Percentiles rank a stretch among this genome's conserved stretches.
These are phyloP conservation scores for Microchirus variegatus DNA, from an alignment of 2,797 vertebrate species.

Conservation along the genomic window DNA sequence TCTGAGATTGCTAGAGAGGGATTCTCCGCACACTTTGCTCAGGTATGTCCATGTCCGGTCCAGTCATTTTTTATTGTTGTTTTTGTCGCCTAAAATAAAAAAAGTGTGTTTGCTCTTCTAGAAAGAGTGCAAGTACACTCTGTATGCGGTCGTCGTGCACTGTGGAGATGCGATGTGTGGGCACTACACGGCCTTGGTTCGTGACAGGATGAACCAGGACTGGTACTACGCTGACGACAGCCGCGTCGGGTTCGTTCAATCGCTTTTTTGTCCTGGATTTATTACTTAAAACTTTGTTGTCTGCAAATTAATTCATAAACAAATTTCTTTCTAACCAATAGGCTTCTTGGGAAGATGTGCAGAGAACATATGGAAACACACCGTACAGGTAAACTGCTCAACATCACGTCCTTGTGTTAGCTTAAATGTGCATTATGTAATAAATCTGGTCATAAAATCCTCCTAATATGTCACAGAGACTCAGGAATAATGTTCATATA, in stretches of 20 bases:
- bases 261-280: no score
- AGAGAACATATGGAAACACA: conserved; percentile 52
- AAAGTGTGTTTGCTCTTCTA: conserved; percentile 30
- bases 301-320: not conserved
- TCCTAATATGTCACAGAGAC: no score
- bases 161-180: conserved; percentile 48
- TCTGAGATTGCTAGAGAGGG: conserved; percentile 11
- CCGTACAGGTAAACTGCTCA: conserved; percentile 25
- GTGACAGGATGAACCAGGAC: not conserved
- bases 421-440: no score
- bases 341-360: conserved; percentile 64
- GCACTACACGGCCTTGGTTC: conserved; percentile 78
- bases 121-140: conserved; percentile 61
- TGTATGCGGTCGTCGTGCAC: conserved; percentile 80
- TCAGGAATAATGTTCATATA: no score
- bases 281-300: no score
- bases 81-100: conserved; percentile 2
- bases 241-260: conserved; percentile 44
- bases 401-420: no score
- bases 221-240: conserved; percentile 78
- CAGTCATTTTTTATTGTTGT: not conserved
- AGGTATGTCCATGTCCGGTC: conserved; percentile 18
- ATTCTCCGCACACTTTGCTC: conserved; percentile 33
- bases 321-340: conserved; percentile 28
- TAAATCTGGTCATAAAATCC: no score